Base-by-base conservation (phyloP, 1,140 invertebrate species). In the Zaprionus taronus region DNA sequence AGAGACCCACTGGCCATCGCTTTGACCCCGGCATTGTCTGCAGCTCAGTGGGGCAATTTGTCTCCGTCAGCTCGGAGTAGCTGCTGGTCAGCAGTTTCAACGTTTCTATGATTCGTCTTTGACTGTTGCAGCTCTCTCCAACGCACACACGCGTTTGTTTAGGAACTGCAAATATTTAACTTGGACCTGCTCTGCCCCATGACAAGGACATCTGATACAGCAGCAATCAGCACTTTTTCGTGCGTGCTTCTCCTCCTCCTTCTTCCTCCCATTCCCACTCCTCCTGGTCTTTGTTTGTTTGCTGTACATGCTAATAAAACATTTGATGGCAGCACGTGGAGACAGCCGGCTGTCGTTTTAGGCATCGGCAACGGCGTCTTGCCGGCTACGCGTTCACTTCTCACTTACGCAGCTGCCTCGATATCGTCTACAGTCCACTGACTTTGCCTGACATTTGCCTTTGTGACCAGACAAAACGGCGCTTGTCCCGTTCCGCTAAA, bases 281-380 rank as follows among this genome's bases (percentile, higher is more conserved):
- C 22, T 9, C 15, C 2, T 41, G 1, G 36, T n/a, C 20, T 11
- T 11, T 64, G 64, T 28, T 60, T 69, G 76, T 74, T 51, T 51
- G 47, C 47, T 51, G 47, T 51, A 51, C 47, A 89, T 83, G 84
- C 77, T 87, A 87, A 90, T 87, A 84, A 84, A 84, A 60, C 51
- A 79, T 89, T 89, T 87, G 89, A 87, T 87, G 78, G 53, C 71
- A 79, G 78, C 85, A 79, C 72, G 83, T 86, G 79, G 60, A 64
- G 47, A 28, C 24, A 28, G 44, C 34, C 34, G 56, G 38, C 26
- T 56, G 38, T 4, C 28, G 44, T 34, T 20, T 9, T 49, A 20
- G 11, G 3, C 47, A 5, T 11, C 15, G 17, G 44, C 17, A 1
- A 63, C 51, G 78, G 56, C 70, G 73, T 60, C 77, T 78, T 60